These are phyloP conservation scores for Delphinus delphis DNA, from an alignment of 2,113 vertebrate species.

Conservation along the genomic window DNA sequence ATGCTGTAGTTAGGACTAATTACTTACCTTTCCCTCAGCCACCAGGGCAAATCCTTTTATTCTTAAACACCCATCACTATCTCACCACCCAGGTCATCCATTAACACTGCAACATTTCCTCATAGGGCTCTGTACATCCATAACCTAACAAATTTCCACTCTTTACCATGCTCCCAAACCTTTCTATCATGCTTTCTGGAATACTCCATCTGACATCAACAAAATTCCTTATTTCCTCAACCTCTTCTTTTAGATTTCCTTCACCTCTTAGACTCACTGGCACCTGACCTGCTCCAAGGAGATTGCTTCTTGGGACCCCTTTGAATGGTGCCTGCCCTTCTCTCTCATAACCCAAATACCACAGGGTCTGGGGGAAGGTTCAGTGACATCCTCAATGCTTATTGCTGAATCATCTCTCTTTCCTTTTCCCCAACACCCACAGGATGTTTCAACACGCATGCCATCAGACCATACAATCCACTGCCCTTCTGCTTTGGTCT, in stretches of 20 bases:
- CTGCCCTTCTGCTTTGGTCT: neutral
- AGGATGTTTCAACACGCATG: neutral
- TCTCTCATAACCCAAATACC: neutral
- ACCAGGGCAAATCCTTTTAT: neutral
- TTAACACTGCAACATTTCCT: neutral
- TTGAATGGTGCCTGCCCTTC: neutral
- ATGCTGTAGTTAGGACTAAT: neutral
- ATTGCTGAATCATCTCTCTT: neutral
- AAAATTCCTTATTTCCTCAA: neutral
- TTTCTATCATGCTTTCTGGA: neutral
- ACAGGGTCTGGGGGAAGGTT: neutral
- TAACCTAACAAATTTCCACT: neutral
- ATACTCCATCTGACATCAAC: neutral
- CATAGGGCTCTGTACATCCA: neutral
- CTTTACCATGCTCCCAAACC: neutral
- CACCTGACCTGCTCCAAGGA: neutral
- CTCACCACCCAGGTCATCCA: neutral
- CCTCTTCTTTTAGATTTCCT: neutral
- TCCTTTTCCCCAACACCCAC: neutral
- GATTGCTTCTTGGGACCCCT: neutral
- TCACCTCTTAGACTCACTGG: neutral
- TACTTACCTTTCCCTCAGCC: neutral
- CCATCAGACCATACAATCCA: neutral
- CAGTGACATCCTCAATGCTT: neutral
- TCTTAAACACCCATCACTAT: neutral